Evolutionary conservation across 1,140 invertebrate genomes (phyloP).

Genomic region (Sycobia sp.): DNA sequence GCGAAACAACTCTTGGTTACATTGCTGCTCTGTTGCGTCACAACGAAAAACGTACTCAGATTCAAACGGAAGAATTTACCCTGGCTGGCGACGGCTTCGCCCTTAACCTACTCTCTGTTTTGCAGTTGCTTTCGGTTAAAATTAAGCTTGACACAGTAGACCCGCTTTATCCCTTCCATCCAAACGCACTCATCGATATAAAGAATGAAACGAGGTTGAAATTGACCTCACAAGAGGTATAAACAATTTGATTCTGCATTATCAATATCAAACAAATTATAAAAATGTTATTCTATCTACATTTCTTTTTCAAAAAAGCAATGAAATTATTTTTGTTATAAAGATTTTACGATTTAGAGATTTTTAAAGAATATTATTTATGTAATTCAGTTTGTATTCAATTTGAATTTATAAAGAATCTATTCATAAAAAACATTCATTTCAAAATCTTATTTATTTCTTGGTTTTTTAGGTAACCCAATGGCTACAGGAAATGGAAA

Average conservation of each 20-base stretch:
- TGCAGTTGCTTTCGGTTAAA: slow-evolving; percentile 86
- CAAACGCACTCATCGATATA: slow-evolving; percentile 75
- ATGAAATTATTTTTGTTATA: not conserved
- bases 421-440: no score
- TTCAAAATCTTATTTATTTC: no score
- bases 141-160: slow-evolving; percentile 86
- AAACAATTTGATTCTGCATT: not conserved
- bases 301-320: not conserved
- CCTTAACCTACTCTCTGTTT: slow-evolving; percentile 87
- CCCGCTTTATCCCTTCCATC: slow-evolving; percentile 85
- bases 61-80: slow-evolving; percentile 84
- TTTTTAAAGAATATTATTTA: no score
- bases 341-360: no score
- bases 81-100: slow-evolving; percentile 93
- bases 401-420: no score
- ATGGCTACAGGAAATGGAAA: slow-evolving; percentile 72
- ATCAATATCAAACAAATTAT: no score
- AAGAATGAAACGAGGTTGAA: slow-evolving; percentile 86
- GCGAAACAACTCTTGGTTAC: slow-evolving; percentile 79
- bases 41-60: slow-evolving; percentile 88
- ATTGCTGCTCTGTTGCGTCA: slow-evolving; percentile 75
- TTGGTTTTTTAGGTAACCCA: slow-evolving; percentile 59
- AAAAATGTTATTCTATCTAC: no score
- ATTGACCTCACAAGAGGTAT: slow-evolving; percentile 75
- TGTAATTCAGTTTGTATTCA: no score